Conservation (phyloP, 2,888 invertebrate species). For the Epirrhoe tristata region DNA sequence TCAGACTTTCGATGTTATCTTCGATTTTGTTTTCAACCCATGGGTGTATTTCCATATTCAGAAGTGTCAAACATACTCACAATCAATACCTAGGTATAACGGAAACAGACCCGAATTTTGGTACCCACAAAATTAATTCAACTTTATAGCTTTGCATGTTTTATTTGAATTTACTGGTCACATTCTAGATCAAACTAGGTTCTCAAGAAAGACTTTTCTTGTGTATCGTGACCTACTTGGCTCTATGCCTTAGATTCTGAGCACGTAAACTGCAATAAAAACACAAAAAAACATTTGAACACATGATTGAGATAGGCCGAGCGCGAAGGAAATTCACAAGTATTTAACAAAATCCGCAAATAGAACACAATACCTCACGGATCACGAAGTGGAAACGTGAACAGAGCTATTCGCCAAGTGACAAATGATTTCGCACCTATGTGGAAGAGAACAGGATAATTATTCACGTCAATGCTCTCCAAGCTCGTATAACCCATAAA, state of each 20-base stretch:
- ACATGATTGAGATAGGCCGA: not conserved
- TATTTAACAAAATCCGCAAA: not conserved
- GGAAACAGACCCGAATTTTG: no score
- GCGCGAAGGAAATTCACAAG: not conserved
- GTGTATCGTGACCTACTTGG: conserved; percentile 20
- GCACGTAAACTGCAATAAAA: not conserved
- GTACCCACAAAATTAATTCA: no score
- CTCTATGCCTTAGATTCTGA: conserved; percentile 14
- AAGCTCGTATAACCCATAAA: not conserved
- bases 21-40: no score
- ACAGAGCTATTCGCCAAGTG: not conserved
- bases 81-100: no score
- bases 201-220: not conserved
- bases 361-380: not conserved
- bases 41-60: no score
- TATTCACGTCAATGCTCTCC: not conserved
- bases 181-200: conserved; percentile 1
- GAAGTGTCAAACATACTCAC: no score
- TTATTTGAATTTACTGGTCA: no score
- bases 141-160: no score
- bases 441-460: no score
- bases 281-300: not conserved
- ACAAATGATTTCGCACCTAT: no score
- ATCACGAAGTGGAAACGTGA: not conserved
- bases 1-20: no score